Conservation (phyloP, 1,140 invertebrate genomes). For the Conopomorpha cramerella region DNA sequence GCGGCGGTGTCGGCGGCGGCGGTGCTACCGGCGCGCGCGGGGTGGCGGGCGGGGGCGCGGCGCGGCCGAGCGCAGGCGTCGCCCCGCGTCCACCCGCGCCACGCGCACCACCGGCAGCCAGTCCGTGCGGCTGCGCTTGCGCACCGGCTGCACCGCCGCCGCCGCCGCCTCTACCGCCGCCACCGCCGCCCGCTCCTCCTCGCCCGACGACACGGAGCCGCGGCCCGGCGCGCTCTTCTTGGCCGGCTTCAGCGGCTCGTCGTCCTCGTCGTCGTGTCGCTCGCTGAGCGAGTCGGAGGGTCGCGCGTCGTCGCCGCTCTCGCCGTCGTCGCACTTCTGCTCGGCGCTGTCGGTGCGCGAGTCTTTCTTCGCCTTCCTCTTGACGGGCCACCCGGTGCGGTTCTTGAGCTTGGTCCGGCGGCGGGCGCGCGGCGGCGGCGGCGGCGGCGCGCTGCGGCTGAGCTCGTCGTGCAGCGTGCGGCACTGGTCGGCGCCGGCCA, state of each 20-base stretch:
- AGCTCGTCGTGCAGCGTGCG: too few species aligned
- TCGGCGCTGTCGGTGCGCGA: slow-evolving; percentile 27
- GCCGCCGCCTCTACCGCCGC: slow-evolving; percentile 24
- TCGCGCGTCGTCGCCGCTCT: slow-evolving; percentile 10
- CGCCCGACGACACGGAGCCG: slow-evolving; percentile 7
- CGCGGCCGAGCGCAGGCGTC: slow-evolving; percentile 14
- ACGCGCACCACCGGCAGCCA: slow-evolving; percentile 50
- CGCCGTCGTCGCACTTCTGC: slow-evolving; percentile 24
- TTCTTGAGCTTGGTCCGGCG: slow-evolving; percentile 58
- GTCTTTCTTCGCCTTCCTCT: slow-evolving; percentile 36
- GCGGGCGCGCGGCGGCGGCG: slow-evolving; percentile 14
- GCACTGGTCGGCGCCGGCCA: too few species aligned
- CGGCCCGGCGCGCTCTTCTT: too few species aligned
- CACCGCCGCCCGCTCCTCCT: slow-evolving; percentile 12
- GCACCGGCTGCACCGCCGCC: slow-evolving; percentile 18
- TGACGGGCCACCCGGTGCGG: slow-evolving; percentile 53
- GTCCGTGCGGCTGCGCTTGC: slow-evolving; percentile 19
- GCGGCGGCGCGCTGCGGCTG: slow-evolving; percentile 14
- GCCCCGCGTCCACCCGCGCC: slow-evolving; percentile 44
- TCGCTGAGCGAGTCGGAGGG: slow-evolving; percentile 1
- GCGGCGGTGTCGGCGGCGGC: slow-evolving; percentile 26
- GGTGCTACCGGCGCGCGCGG: slow-evolving; percentile 9
- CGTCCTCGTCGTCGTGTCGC: slow-evolving; percentile 7
- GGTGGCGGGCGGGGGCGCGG: slow-evolving; percentile 33
- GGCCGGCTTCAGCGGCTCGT: slow-evolving; percentile 11